Base-by-base conservation (phyloP, 30 jellyfish, hydroid and myxozoan genomes). In the Pelagia noctiluca region DNA sequence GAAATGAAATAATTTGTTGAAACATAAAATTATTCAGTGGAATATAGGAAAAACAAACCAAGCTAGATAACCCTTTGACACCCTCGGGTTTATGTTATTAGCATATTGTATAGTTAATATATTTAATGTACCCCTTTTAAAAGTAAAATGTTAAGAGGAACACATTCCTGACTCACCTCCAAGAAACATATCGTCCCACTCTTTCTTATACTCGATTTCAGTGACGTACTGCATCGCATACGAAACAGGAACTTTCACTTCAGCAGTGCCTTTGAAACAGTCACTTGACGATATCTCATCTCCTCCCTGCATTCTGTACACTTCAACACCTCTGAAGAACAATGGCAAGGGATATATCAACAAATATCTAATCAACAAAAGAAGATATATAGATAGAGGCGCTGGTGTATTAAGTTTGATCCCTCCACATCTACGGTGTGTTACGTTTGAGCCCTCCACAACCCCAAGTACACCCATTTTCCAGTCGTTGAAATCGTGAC, bases 191-290 rank as follows among this genome's bases (percentile, higher is more conserved):
- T 83, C 96, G 53, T 94, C 99, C 90, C 89, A 94, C 64, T 94
- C 99, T 54, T 36, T 57, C 80, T 88, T 94, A 86, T 49, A 94
- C 16, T 88, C 91, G 30, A 87, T 64, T 25, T 79, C 70, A 4
- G 85, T 78, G 54, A 70, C 50, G 67, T 88, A 87, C 48, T 82
- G 95, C 30, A 94, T 32, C 16, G 89, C 91, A 66, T 85, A 94
- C 8, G 86, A 38, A 37, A 94, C 23, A 0, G 99, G 97, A 1
- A 88, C 97, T 13, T 88, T 84, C 16, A 84, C 88, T 24, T 71
- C 92, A 2, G 93, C 83, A 35, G 99, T 83, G 32, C 99, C 99
- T 63, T 85, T 87, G 75, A 77, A 94, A 63, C 96, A 70, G 66
- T 78, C 94, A 2, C 94, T 75, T 10, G 96, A 85, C 24, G 97